Evolutionary conservation across 1,140 invertebrate species (phyloP).

Genomic region (Microplitis demolitor): DNA sequence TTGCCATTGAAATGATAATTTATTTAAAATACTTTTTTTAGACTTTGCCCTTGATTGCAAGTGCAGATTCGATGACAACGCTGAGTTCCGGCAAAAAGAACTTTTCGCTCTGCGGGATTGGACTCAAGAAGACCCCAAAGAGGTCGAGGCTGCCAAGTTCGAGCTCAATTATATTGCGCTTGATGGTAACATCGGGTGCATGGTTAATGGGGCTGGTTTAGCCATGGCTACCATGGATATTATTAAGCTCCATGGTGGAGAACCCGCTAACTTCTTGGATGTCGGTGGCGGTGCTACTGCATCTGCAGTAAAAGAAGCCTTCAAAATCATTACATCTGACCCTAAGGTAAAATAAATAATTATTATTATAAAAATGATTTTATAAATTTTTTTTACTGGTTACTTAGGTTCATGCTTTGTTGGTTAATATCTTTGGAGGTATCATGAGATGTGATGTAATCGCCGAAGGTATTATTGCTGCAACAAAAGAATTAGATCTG

Average conservation of each 20-base stretch:
- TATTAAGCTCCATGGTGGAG: slow-evolving; percentile 91
- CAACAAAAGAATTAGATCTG: slow-evolving; percentile 82
- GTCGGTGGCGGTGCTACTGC: slow-evolving; percentile 95
- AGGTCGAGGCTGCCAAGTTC: slow-evolving; percentile 89
- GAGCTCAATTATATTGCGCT: slow-evolving; percentile 97
- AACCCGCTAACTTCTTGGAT: slow-evolving; percentile 95
- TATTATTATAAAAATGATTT: neutral
- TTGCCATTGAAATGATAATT: slow-evolving; percentile 16
- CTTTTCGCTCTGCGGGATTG: slow-evolving; percentile 86
- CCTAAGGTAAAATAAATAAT: slow-evolving; percentile 69
- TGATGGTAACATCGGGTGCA: slow-evolving; percentile 83
- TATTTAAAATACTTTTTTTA: slow-evolving; percentile 51
- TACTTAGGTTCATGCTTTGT: slow-evolving; percentile 70
- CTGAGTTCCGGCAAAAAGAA: slow-evolving; percentile 91
- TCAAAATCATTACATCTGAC: slow-evolving; percentile 91
- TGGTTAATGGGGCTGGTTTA: slow-evolving; percentile 96
- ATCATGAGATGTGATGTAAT: slow-evolving; percentile 99
- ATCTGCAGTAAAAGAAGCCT: slow-evolving; percentile 90
- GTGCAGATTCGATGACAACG: slow-evolving; percentile 94
- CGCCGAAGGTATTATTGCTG: slow-evolving; percentile 92
- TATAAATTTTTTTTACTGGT: slow-evolving; percentile 16
- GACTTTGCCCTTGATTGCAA: slow-evolving; percentile 95
- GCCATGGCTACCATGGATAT: slow-evolving; percentile 99
- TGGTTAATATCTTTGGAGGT: slow-evolving; percentile 99
- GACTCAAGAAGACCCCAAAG: slow-evolving; percentile 91